These are phyloP conservation scores for Drosophila virilis DNA, from an alignment of 1,140 invertebrate species.

Conservation along the genomic window DNA sequence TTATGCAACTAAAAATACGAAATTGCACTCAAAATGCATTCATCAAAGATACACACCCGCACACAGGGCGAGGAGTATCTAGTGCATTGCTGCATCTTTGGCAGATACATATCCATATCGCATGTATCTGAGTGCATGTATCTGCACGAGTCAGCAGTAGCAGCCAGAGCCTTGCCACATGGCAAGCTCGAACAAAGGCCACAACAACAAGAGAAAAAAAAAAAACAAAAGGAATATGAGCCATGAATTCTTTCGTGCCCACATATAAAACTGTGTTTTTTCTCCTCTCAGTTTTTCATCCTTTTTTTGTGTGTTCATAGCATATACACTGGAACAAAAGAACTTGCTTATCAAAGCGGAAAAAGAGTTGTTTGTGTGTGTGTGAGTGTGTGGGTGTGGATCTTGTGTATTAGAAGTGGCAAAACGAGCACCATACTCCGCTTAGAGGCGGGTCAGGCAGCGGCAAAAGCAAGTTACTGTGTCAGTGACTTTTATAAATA, in stretches of 20 bases:
- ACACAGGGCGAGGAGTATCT: constrained; percentile 9
- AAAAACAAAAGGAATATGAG: constrained; percentile 67
- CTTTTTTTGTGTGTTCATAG: constrained; percentile 11
- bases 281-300: constrained; percentile 3
- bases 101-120: constrained; percentile 63
- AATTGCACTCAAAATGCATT: constrained; percentile 58
- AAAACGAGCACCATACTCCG: constrained; percentile 52
- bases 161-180: constrained; percentile 16
- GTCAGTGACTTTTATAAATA: constrained; percentile 82
- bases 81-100: constrained; percentile 44
- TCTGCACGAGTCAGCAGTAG: constrained; percentile 51
- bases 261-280: constrained; percentile 59
- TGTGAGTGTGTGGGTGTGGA: constrained; percentile 1
- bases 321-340: constrained; percentile 66
- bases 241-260: constrained; percentile 59
- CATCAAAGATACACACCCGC: constrained; percentile 18
- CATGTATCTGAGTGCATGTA: constrained; percentile 61
- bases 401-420: constrained; percentile 65
- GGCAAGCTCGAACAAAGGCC: constrained; percentile 57
- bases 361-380: constrained; percentile 66
- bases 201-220: constrained; percentile 47
- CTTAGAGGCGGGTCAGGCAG: constrained; percentile 19
- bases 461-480: constrained; percentile 73
- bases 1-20: constrained; percentile 42
- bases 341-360: constrained; percentile 80